Evolutionary conservation across 2,888 invertebrate species (phyloP).

Genomic region (Cheilosia pagana): DNA sequence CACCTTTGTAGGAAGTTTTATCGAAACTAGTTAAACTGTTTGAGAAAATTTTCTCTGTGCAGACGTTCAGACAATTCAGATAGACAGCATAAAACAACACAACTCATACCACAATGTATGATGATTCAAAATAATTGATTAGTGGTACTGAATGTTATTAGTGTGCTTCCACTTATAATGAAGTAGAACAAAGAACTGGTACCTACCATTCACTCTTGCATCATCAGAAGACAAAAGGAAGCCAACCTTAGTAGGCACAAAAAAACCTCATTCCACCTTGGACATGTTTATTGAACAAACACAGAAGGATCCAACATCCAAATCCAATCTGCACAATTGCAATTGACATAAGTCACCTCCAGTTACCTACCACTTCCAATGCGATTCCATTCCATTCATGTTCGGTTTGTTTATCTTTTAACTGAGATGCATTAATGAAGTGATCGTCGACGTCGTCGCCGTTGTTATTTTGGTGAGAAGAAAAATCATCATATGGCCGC

Average conservation of each 20-base stretch:
- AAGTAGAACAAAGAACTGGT: not conserved
- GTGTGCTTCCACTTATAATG: not conserved
- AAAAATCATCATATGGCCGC: conserved; percentile 55
- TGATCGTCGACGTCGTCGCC: conserved; percentile 47
- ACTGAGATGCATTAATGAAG: conserved; percentile 67
- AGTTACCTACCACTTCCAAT: not conserved
- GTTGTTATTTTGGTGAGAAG: conserved; percentile 8
- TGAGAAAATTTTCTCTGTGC: too few relatives aligned
- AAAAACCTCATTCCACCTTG: conserved; percentile 46
- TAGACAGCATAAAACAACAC: too few relatives aligned
- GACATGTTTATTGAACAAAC: conserved; percentile 19
- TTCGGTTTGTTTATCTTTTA: conserved; percentile 53
- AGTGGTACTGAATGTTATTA: too few relatives aligned
- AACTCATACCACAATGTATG: too few relatives aligned
- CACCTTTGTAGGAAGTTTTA: too few relatives aligned
- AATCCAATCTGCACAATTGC: conserved; percentile 57
- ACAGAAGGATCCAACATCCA: conserved; percentile 11
- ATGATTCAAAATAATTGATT: too few relatives aligned
- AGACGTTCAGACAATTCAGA: too few relatives aligned
- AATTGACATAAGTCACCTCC: conserved; percentile 67
- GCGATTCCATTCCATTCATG: conserved; percentile 50
- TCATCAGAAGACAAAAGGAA: conserved; percentile 16
- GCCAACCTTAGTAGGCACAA: conserved; percentile 1
- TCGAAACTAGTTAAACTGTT: too few relatives aligned
- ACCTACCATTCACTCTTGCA: not conserved